Percentiles rank a stretch among this genome's conserved stretches.
phyloP scores from a whole-genome alignment of 2,888 invertebrate genomes.

The Clitarchus hookeri region DNA sequence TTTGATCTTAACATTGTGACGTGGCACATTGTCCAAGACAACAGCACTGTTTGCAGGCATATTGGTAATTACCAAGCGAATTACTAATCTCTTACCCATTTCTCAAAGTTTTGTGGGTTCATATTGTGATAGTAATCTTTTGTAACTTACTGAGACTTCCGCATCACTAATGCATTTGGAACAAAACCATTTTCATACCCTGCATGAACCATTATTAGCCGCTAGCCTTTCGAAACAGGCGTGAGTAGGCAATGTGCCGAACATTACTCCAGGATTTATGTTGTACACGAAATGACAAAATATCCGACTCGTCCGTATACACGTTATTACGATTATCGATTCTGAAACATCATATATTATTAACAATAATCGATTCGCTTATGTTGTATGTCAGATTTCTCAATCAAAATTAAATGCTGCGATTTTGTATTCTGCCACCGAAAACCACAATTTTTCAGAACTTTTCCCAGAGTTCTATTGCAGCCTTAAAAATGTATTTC shows the following conservation, averaged over 20 bases:
- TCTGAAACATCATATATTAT: not conserved
- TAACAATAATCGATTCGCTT: not conserved
- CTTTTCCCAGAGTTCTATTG: too few species aligned
- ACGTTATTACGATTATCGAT: not conserved
- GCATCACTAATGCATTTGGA: too few species aligned
- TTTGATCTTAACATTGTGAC: constrained; percentile 23
- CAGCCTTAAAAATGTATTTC: too few species aligned
- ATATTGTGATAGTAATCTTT: not conserved
- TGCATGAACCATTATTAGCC: too few species aligned
- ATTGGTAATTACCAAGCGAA: not conserved
- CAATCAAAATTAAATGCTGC: too few species aligned
- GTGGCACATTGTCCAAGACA: constrained; percentile 17
- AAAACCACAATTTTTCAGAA: too few species aligned
- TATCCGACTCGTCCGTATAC: not conserved
- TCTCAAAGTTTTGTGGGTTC: constrained; percentile 16
- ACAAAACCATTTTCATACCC: too few species aligned
- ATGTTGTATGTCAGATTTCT: too few species aligned
- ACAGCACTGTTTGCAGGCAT: not conserved
- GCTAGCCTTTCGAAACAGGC: too few species aligned
- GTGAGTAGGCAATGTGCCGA: not conserved
- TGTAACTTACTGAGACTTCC: too few species aligned
- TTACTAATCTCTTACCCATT: constrained; percentile 3
- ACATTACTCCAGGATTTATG: not conserved
- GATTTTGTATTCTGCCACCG: too few species aligned
- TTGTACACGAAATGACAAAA: not conserved